Percentiles rank a stretch among this genome's conserved stretches.
These are phyloP conservation scores for Jaculus jaculus DNA, from an alignment of 2,113 vertebrate genomes.

Conservation along the genomic window DNA sequence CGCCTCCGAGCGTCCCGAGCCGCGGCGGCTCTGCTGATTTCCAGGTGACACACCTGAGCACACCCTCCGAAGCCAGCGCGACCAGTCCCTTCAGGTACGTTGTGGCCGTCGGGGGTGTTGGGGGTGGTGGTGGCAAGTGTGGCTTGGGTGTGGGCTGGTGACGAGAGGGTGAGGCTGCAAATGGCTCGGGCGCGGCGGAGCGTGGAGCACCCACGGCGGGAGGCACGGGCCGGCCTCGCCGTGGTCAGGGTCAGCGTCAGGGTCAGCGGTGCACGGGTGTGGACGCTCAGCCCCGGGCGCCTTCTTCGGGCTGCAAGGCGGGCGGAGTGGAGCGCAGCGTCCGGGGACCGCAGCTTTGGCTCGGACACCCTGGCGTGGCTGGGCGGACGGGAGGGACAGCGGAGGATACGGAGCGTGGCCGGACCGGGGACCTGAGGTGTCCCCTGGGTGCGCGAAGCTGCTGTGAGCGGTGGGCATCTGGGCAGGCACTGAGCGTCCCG, in stretches of 20 bases:
- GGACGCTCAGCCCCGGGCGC: neutral
- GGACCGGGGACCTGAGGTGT: neutral
- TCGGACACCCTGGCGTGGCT: neutral
- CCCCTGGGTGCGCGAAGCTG: neutral
- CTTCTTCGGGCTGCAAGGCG: neutral
- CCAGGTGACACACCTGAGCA: neutral
- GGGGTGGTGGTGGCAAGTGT: no score
- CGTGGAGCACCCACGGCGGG: neutral
- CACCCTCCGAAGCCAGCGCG: neutral
- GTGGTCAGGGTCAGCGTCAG: neutral
- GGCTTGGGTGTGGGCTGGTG: neutral
- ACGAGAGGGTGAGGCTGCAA: neutral
- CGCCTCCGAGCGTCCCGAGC: neutral
- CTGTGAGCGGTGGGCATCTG: neutral
- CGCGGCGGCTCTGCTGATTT: conserved; percentile 39
- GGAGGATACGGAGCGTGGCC: neutral
- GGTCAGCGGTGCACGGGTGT: neutral
- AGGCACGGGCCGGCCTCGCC: neutral
- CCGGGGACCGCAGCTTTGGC: neutral
- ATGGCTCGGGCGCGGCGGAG: neutral
- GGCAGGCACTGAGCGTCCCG: no score
- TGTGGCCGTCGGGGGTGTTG: neutral
- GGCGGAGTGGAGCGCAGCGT: neutral
- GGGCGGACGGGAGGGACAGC: no score
- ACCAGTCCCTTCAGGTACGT: conserved; percentile 58